Base-by-base conservation (phyloP, 2,888 invertebrate species). In the Drosophila sordidula region DNA sequence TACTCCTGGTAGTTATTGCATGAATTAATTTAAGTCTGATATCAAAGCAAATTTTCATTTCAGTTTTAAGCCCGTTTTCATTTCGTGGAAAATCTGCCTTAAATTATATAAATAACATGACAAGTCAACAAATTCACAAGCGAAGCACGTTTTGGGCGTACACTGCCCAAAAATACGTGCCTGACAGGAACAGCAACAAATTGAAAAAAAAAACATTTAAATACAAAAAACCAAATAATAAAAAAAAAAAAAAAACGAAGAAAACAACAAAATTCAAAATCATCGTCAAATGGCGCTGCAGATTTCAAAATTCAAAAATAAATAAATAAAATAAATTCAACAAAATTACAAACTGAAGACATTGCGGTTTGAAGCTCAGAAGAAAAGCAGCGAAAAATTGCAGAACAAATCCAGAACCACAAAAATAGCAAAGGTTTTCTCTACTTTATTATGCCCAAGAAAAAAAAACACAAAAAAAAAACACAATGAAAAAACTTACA, bases 231-330 rank as follows among this genome's bases (percentile, higher is more conserved):
- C 66, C 55, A 65, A 56, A 59, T 41, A 47, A 59, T 72, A 61
- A 54, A 54, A 64, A 56, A 61, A 54, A 54, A 64, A 56, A 36
- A 44, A 59, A 47, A 51, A 59, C 18, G 18, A 76, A 62, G 45
- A 63, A 57, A 62, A 61, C 47, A 78, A 45, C 90, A 85, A 90
- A 90, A 90, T 90, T 90, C 89, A 87, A 90, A 90, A 90, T 88
- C 78, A 80, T 77, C 77, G 62, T 63, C 59, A 76, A 76, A 75
- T 58, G 80, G 58, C 70, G 71, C 62, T 65, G 80, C 87, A 89
- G 80, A 88, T 80, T 76, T 80, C 86, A 78, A 89, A 91, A 89
- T 89, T 90, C 75, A 79, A 85, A 74, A 38, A 32, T 51, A 50
- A 1, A 8, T 12, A 64, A 66, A 65, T 45, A 58, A 70, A 74